A percentile compares a stretch with the other conserved stretches of the same genome.
These are phyloP conservation scores for Pelochelys cantorii DNA, from an alignment of 2,797 vertebrate species.

Conservation along the genomic window DNA sequence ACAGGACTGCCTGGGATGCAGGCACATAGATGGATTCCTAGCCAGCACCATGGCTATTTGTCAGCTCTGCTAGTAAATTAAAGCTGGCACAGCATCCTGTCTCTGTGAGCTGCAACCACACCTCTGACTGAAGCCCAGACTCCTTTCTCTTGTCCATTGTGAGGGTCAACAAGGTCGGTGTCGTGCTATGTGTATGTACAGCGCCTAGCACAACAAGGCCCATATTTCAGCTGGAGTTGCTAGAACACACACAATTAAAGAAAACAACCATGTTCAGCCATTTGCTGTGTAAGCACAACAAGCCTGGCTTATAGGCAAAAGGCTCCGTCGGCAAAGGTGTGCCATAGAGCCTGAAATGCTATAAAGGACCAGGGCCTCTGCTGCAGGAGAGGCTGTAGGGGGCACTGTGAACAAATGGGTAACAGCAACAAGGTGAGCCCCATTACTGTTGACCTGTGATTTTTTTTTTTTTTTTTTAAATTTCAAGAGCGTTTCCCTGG, in stretches of 20 bases:
- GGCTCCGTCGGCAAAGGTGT: not conserved
- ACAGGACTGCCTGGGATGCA: too few relatives aligned
- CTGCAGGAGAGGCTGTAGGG: not conserved
- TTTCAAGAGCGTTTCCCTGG: not conserved
- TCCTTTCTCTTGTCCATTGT: not conserved
- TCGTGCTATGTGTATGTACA: not conserved
- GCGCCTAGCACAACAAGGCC: not conserved
- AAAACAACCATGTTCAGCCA: not conserved
- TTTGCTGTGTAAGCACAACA: not conserved
- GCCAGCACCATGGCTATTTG: too few relatives aligned
- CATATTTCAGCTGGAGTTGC: not conserved
- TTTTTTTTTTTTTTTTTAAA: not conserved
- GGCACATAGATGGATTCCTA: too few relatives aligned
- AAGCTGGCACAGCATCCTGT: too few relatives aligned
- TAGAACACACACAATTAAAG: not conserved
- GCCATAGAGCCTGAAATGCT: not conserved
- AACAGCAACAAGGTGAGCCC: not conserved
- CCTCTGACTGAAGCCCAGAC: too few relatives aligned
- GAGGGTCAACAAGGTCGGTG: not conserved
- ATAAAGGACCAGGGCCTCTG: not conserved
- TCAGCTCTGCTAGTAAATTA: too few relatives aligned
- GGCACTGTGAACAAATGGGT: rapidly evolving
- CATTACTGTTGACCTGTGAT: not conserved
- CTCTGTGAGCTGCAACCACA: too few relatives aligned
- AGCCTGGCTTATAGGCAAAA: not conserved